These are phyloP conservation scores for Arctopsyche grandis DNA, from an alignment of 1,140 invertebrate species.

Conservation along the genomic window DNA sequence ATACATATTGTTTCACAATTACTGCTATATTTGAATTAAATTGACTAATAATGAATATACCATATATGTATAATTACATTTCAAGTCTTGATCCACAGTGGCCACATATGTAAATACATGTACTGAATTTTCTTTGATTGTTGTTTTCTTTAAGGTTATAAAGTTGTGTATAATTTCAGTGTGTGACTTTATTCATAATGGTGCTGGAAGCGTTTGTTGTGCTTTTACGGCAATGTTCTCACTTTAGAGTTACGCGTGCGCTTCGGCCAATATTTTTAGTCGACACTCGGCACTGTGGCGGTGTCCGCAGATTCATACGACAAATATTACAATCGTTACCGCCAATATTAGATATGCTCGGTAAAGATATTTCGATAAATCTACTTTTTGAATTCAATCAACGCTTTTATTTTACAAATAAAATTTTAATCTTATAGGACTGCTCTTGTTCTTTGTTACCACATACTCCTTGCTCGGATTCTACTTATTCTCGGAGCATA, in stretches of 20 bases:
- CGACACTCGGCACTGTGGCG: slow-evolving; percentile 86
- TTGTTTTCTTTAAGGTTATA: not conserved
- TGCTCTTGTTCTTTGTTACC: slow-evolving; percentile 87
- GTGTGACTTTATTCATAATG: slow-evolving; percentile 83
- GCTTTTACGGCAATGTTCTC: slow-evolving; percentile 82
- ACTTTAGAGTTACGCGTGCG: slow-evolving; percentile 88
- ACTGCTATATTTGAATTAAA: no score
- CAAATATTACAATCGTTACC: slow-evolving; percentile 87
- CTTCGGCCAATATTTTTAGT: slow-evolving; percentile 90
- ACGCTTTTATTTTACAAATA: not conserved
- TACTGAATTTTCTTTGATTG: no score
- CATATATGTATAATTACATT: no score
- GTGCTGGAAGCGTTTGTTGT: slow-evolving; percentile 85
- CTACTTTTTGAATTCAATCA: not conserved
- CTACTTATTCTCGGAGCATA: slow-evolving; percentile 80
- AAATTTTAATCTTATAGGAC: slow-evolving; percentile 60
- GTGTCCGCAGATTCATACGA: slow-evolving; percentile 76
- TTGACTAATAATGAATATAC: no score
- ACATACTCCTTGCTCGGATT: slow-evolving; percentile 85
- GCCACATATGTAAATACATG: no score
- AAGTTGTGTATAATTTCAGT: slow-evolving; percentile 66
- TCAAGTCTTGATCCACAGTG: no score
- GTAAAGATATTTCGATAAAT: slow-evolving; percentile 53
- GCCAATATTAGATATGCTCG: slow-evolving; percentile 89
- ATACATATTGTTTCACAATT: no score